Base-by-base conservation (phyloP, 2,888 invertebrate species). In the Yponomeuta malinellus region DNA sequence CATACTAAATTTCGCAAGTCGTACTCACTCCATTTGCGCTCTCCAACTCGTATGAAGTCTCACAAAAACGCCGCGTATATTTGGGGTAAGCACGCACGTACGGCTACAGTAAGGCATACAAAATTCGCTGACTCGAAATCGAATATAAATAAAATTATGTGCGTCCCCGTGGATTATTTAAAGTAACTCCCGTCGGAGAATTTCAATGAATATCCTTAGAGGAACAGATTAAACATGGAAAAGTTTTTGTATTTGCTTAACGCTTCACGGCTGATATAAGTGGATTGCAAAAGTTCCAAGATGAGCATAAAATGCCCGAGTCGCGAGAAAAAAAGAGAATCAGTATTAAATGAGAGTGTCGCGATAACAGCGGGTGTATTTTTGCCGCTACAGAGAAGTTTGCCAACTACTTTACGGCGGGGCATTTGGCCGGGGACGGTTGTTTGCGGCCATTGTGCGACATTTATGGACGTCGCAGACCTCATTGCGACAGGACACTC, bases 221-320 rank as follows among this genome's bases (percentile, higher is more conserved):
- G 86, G 85, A 81, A 85, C 80, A 89, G 90, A 91, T 92, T 90
- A 90, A 90, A 89, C 86, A 86, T 82, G 83, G 77, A 83, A 83
- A 91, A 91, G 81, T 90, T 92, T 92, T 90, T 90, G 88, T 91
- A 87, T 92, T 90, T 90, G 87, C 88, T 89, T 89, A 87, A 85
- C 87, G 85, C 86, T 88, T 88, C 89, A 88, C 87, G 85, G 88
- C 85, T 90, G 91, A 90, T 90, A 89, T 91, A 91, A 92, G 90
- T 91, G 91, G 88, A 92, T 92, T 92, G 90, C 90, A 83, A 92
- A 92, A 91, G 90, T 92, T 92, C 84, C 75, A 78, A 84, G 88
- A 90, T 88, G 89, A 88, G 89, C 87, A 90, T 89, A 90, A 91
- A 90, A 88, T 88, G 83, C 83, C 86, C 78, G 80, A 84, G 85